Conservation (phyloP, 1,140 invertebrate species). For the Cotesia vestalis region DNA sequence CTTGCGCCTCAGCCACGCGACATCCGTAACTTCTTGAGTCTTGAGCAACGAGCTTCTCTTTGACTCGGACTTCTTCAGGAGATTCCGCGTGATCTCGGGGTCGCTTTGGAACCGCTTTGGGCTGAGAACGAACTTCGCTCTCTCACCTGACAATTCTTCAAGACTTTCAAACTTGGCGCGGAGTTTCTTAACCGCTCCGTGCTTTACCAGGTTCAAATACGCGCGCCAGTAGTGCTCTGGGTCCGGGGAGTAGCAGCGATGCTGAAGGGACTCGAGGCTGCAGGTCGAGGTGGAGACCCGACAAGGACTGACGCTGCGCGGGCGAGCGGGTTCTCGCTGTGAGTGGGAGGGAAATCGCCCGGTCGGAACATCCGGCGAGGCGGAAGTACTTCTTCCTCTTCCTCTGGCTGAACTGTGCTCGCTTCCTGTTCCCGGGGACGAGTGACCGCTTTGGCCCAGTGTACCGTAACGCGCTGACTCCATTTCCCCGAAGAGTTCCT, state of each 20-base stretch:
- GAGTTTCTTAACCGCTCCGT: slow-evolving; percentile 79
- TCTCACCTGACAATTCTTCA: slow-evolving; percentile 61
- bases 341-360: slow-evolving; percentile 40
- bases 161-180: slow-evolving; percentile 78
- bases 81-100: slow-evolving; percentile 74
- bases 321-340: slow-evolving; percentile 53
- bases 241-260: slow-evolving; percentile 74
- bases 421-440: slow-evolving; percentile 43
- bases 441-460: slow-evolving; percentile 49
- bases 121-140: slow-evolving; percentile 49
- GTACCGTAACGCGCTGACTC: slow-evolving; percentile 54
- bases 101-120: slow-evolving; percentile 77
- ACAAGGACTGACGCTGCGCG: slow-evolving; percentile 61
- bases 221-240: slow-evolving; percentile 75
- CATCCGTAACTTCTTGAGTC: slow-evolving; percentile 70
- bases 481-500: slow-evolving; percentile 80
- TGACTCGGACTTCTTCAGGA: slow-evolving; percentile 62
- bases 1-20: slow-evolving; percentile 70
- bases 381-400: slow-evolving; percentile 52
- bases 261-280: slow-evolving; percentile 72
- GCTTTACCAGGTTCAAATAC: slow-evolving; percentile 74
- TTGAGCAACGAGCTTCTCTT: slow-evolving; percentile 57
- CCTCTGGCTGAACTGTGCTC: slow-evolving; percentile 37
- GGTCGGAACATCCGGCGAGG: slow-evolving; percentile 50
- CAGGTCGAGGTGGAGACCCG: slow-evolving; percentile 62